A percentile compares a stretch with the other conserved stretches of the same genome.
Evolutionary conservation across 1,140 invertebrate species (phyloP).

Genomic region (Aphelenchoides fujianensis): DNA sequence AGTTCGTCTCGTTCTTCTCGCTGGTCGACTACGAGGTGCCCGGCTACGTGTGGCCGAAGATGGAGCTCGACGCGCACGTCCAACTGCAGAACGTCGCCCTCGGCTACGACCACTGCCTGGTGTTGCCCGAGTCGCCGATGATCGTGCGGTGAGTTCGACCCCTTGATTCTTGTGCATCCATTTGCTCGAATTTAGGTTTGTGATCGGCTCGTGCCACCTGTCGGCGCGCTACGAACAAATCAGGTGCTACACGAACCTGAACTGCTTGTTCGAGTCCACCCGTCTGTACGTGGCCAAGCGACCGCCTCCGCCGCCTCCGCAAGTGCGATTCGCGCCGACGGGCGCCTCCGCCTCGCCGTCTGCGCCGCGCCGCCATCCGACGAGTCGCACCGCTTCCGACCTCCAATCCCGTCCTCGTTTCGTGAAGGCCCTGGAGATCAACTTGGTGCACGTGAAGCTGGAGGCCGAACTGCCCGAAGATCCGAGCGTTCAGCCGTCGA

Average conservation of each 20-base stretch:
- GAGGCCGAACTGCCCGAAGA: background rate
- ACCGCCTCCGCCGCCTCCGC: background rate
- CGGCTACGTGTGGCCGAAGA: constrained; percentile 43
- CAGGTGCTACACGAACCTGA: background rate
- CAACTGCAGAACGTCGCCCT: constrained; percentile 42
- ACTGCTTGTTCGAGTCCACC: background rate
- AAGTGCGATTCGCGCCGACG: constrained; percentile 5
- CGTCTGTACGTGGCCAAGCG: background rate
- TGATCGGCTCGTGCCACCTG: constrained; percentile 47
- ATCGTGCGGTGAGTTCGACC: constrained; percentile 9
- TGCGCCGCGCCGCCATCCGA: background rate
- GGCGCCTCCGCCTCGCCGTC: background rate
- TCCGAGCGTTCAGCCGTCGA: background rate
- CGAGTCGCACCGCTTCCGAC: background rate
- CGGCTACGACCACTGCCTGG: constrained; percentile 38
- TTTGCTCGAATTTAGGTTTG: constrained; percentile 34
- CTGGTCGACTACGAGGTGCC: constrained; percentile 52
- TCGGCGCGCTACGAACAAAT: constrained; percentile 28
- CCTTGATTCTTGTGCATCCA: background rate
- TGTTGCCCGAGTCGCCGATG: constrained; percentile 35
- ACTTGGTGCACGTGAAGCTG: background rate
- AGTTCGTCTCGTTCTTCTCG: constrained; percentile 46
- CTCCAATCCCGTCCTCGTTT: background rate
- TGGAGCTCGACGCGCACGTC: constrained; percentile 41
- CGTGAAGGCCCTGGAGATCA: background rate